These are phyloP conservation scores for Botia kubotai DNA, from an alignment of 2,797 vertebrate species.

Conservation along the genomic window DNA sequence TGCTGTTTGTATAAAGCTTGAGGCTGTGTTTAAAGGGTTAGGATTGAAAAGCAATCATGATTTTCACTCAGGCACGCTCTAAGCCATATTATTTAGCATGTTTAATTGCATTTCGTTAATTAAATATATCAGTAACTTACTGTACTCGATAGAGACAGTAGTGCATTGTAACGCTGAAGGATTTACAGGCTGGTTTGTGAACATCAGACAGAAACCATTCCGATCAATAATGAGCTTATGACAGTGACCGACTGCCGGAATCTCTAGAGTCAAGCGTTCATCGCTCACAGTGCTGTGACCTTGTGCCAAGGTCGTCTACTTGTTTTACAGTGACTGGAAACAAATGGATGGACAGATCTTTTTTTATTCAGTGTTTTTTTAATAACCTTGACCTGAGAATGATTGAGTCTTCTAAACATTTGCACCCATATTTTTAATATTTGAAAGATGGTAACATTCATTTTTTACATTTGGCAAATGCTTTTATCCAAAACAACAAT, in stretches of 20 bases:
- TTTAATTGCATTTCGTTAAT: conserved; percentile 16
- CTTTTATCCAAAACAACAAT: neutral
- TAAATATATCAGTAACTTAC: neutral
- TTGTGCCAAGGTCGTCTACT: conserved; percentile 73
- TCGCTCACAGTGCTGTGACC: conserved; percentile 63
- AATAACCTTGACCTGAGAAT: conserved; percentile 36
- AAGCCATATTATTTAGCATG: too few species aligned
- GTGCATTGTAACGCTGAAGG: neutral
- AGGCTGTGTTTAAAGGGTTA: conserved; percentile 61
- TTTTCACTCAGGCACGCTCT: conserved; percentile 26
- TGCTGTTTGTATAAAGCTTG: conserved; percentile 67
- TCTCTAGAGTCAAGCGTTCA: conserved; percentile 73
- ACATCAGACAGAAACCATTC: conserved; percentile 72
- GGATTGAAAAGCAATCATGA: conserved; percentile 58
- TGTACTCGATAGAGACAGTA: conserved; percentile 29
- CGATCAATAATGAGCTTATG: conserved; percentile 80
- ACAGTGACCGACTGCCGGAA: conserved; percentile 80
- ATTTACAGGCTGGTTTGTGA: conserved; percentile 37
- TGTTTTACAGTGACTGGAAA: conserved; percentile 56
- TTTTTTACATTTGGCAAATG: neutral
- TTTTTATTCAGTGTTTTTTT: conserved; percentile 24
- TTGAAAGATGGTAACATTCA: neutral
- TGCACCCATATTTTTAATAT: neutral
- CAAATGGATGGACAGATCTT: conserved; percentile 29
- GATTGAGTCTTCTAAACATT: neutral